A percentile compares a stretch with the other conserved stretches of the same genome.
Evolutionary conservation across 2,113 vertebrate genomes (phyloP).

Genomic region (Microtus ochrogaster): DNA sequence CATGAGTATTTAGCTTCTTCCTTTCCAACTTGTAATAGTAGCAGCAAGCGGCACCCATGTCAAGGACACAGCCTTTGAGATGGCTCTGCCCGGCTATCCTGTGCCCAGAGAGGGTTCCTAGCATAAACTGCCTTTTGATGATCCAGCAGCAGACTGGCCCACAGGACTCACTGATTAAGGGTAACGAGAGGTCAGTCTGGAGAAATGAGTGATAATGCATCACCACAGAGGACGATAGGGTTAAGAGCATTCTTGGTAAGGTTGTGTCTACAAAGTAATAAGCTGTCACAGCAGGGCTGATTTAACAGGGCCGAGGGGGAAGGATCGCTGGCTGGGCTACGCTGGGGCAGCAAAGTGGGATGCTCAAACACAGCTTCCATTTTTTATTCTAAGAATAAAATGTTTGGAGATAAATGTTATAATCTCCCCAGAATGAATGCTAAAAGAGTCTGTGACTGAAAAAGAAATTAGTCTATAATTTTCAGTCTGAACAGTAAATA

Average conservation of each 20-base stretch:
- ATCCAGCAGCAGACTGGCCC: background rate
- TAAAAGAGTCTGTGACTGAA: background rate
- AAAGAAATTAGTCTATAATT: background rate
- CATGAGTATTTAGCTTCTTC: background rate
- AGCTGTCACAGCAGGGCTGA: slow-evolving; percentile 53
- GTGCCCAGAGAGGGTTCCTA: background rate
- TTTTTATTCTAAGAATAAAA: background rate
- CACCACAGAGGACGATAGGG: slow-evolving; percentile 46
- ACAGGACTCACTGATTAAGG: background rate
- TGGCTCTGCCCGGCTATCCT: fast-evolving
- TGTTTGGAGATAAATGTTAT: background rate
- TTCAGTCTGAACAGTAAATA: background rate
- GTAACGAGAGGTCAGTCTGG: slow-evolving; percentile 52
- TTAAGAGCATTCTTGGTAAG: slow-evolving; percentile 67
- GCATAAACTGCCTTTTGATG: background rate
- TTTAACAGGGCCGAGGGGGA: slow-evolving; percentile 15
- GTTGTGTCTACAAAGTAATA: slow-evolving; percentile 69
- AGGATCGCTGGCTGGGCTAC: background rate
- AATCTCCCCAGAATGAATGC: background rate
- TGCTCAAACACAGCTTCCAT: background rate
- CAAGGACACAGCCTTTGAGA: background rate
- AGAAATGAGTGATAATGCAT: slow-evolving; percentile 32
- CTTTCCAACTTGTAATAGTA: background rate
- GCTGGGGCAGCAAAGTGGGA: background rate
- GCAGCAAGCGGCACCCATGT: background rate